phyloP scores from a whole-genome alignment of 1,140 invertebrate species.

The Hylyphantes graminicola region DNA sequence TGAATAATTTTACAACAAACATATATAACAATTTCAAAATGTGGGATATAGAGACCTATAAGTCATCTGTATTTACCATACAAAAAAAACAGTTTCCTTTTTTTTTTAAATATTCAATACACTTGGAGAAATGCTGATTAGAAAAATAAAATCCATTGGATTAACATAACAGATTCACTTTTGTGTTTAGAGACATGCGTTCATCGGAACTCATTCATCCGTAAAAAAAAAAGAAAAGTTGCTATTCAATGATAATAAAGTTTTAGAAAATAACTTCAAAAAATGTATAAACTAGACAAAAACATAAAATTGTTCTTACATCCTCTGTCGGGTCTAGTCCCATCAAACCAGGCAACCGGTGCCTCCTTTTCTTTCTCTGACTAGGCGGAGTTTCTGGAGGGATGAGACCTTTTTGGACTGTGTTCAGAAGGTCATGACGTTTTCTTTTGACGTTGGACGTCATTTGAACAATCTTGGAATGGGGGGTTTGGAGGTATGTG shows the following conservation, averaged over 20 bases:
- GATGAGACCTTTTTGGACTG: conserved; percentile 76
- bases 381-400: conserved; percentile 76
- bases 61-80: no score
- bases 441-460: conserved; percentile 73
- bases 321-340: conserved; percentile 68
- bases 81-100: no score
- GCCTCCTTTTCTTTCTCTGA: conserved; percentile 67
- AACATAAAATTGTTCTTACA: conserved; percentile 63
- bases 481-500: conserved; percentile 75
- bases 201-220: background rate
- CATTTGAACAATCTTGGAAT: conserved; percentile 74
- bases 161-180: no score
- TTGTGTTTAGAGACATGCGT: no score
- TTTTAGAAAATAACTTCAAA: background rate
- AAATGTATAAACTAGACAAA: background rate
- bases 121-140: no score
- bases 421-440: conserved; percentile 75
- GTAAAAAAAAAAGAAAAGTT: background rate
- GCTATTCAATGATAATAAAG: background rate
- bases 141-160: no score
- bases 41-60: no score
- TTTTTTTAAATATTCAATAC: no score
- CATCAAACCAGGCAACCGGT: conserved; percentile 67
- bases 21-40: no score
- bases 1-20: no score